phyloP scores from a whole-genome alignment of 2,888 invertebrate genomes.

The Molanna angustata region DNA sequence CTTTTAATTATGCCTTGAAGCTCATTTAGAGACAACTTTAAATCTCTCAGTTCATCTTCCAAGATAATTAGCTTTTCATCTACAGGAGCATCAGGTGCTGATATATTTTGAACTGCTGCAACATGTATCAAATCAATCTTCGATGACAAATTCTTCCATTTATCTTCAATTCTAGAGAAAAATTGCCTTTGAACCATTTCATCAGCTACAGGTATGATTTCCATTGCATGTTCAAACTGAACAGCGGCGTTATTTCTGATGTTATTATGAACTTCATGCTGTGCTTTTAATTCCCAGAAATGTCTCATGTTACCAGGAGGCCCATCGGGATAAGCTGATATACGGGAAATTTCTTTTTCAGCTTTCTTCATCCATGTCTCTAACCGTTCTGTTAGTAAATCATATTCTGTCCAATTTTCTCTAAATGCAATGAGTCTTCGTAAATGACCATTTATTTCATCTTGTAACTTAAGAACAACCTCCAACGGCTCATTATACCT shows the following conservation, averaged over 20 bases:
- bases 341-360: conserved; percentile 65
- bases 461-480: conserved; percentile 68
- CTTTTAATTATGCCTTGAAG: conserved; percentile 78
- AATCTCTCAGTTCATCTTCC: conserved; percentile 73
- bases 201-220: conserved; percentile 78
- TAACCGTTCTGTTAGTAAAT: conserved; percentile 67
- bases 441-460: conserved; percentile 71
- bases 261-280: conserved; percentile 79
- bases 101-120: conserved; percentile 66
- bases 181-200: conserved; percentile 79
- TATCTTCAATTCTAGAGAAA: conserved; percentile 72
- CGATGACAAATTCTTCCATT: conserved; percentile 66
- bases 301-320: conserved; percentile 72
- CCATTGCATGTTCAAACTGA: conserved; percentile 73
- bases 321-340: conserved; percentile 61
- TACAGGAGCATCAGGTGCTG: conserved; percentile 70
- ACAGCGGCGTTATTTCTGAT: conserved; percentile 70
- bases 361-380: conserved; percentile 75
- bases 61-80: conserved; percentile 72
- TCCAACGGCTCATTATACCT: conserved; percentile 71
- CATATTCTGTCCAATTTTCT: conserved; percentile 75
- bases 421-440: conserved; percentile 70
- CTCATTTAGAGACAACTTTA: conserved; percentile 65
- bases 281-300: conserved; percentile 87
- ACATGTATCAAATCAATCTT: conserved; percentile 65